Evolutionary conservation across 2,113 vertebrate genomes (phyloP), one percentile per base, ranked within the genome.

Genomic region (Esox niger): DNA sequence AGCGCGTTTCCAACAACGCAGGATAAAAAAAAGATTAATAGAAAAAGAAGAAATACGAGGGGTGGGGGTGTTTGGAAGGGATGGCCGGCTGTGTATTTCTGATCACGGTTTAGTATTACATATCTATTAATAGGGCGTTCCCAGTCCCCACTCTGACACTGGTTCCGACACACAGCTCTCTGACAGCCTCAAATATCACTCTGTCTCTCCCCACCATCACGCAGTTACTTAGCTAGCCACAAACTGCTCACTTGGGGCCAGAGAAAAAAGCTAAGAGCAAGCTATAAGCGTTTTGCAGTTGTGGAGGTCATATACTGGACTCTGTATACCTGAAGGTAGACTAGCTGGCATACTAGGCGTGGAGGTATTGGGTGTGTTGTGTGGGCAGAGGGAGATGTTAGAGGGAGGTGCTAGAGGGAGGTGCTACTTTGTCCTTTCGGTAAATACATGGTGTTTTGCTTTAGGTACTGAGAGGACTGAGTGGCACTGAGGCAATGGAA

Each of bases 61-160:
- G 13, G 30, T 17, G 7, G 17, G 29, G 29, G 17, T 13, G 25
- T 13, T 26, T 1, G 8, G 54, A 13, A n/a, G 6, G 33, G 7
- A 27, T 46, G 30, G n/a, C n/a, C n/a, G n/a, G n/a, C 62, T 49
- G 52, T 31, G 27, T 79, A 80, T 83, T 82, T 57, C 76, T 66
- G 69, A 67, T 68, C 73, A 64, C 57, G 70, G 85, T 84, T 86
- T 90, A 84, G 78, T 63, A 74, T 92, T 92, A 86, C 90, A 88
- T 20, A 59, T 74, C 90, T 89, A 91, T 86, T 84, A 88, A 89
- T 90, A 90, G 86, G 52, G 62, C 8, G 55, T 65, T 60, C 66
- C 13, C 61, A 17, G 70, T 55, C 69, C 71, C 58, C 38, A 68
- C 69, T 67, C 47, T 68, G 31, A 71, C 46, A 38, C 69, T 43